Conservation (phyloP, 2,113 vertebrate genomes). For the Lates calcarifer region DNA sequence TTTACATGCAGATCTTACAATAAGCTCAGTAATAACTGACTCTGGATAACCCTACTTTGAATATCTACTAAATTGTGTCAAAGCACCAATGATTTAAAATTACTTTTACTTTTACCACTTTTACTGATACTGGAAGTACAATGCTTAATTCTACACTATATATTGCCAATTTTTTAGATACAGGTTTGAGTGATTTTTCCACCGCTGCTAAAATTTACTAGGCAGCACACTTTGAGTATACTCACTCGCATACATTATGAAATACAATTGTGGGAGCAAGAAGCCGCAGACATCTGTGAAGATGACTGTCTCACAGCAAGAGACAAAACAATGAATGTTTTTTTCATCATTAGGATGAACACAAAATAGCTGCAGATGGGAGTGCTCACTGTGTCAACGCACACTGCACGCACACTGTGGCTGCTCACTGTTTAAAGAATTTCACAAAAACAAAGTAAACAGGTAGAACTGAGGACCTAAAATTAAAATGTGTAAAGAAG, state of each 20-base stretch:
- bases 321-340: conserved; percentile 42
- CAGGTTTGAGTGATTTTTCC: neutral
- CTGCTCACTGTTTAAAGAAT: neutral
- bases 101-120: neutral
- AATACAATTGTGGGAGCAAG: conserved; percentile 22
- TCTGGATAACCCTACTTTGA: neutral
- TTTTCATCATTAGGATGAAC: conserved; percentile 38
- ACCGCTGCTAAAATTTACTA: neutral
- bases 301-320: conserved; percentile 35
- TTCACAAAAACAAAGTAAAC: conserved; percentile 16
- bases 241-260: conserved; percentile 9
- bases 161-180: neutral
- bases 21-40: neutral
- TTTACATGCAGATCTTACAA: neutral
- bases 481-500: conserved; percentile 13
- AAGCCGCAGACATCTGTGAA: conserved; percentile 53
- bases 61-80: neutral
- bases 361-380: conserved; percentile 55
- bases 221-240: neutral
- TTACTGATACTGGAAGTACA: neutral
- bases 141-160: neutral
- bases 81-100: neutral
- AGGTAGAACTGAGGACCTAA: conserved; percentile 21
- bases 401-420: conserved; percentile 7
- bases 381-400: conserved; percentile 23